Conservation (phyloP, 2,113 vertebrate genomes). For the Uria lomvia region DNA sequence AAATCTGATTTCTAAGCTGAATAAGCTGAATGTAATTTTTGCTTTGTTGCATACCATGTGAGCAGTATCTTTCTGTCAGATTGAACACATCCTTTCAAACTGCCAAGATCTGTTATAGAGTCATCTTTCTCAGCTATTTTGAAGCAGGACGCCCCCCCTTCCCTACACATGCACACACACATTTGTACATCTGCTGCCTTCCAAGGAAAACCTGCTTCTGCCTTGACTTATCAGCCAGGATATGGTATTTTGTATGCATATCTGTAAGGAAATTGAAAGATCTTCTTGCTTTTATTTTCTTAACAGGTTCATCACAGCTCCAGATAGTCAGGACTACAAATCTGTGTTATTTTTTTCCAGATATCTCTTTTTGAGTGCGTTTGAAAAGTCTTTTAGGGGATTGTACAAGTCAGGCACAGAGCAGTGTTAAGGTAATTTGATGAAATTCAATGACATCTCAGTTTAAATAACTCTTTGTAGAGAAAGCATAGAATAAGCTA, state of each 20-base stretch:
- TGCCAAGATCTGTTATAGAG: background rate
- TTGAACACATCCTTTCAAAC: background rate
- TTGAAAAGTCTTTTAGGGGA: background rate
- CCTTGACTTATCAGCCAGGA: background rate
- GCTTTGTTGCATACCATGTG: background rate
- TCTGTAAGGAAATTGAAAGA: background rate
- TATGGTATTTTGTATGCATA: background rate
- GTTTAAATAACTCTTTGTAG: background rate
- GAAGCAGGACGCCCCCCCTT: background rate
- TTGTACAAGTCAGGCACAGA: background rate
- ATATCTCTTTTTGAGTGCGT: background rate
- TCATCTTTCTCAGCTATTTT: background rate
- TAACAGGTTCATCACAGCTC: background rate
- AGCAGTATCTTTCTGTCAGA: background rate
- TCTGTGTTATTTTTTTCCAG: background rate
- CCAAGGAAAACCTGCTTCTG: background rate
- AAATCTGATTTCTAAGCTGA: background rate
- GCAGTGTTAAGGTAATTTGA: background rate
- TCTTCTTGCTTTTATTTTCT: background rate
- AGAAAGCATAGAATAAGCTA: background rate
- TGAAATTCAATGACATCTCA: background rate
- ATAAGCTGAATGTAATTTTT: background rate
- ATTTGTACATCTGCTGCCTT: background rate
- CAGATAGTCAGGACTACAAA: background rate
- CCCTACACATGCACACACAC: background rate